Evolutionary conservation across 1,140 invertebrate genomes (phyloP).

Genomic region (Lepidotrigona ventralis): DNA sequence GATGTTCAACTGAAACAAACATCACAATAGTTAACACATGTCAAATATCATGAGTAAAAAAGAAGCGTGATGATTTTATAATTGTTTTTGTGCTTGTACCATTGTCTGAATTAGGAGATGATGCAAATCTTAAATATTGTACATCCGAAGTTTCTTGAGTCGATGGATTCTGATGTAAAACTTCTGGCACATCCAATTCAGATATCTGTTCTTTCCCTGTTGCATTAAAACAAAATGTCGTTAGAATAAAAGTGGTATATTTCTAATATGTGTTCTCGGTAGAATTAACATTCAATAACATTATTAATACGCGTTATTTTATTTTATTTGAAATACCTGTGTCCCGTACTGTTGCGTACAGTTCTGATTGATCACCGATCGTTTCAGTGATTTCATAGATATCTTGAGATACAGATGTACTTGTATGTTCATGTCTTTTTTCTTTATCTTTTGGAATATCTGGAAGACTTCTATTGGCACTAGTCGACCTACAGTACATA

Average conservation of each 20-base stretch:
- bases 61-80: background rate
- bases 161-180: constrained; percentile 82
- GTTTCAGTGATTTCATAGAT: constrained; percentile 79
- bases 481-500: constrained; percentile 70
- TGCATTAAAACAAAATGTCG: background rate
- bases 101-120: constrained; percentile 72
- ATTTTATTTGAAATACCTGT: constrained; percentile 70
- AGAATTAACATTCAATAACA: background rate
- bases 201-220: constrained; percentile 69
- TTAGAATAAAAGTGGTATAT: background rate
- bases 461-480: constrained; percentile 84
- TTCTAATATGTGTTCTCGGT: background rate
- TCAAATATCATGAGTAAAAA: background rate
- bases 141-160: constrained; percentile 82
- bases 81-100: constrained; percentile 50
- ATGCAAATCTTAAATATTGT: constrained; percentile 82
- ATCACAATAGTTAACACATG: background rate
- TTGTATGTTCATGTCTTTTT: constrained; percentile 66
- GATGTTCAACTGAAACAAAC: constrained; percentile 82
- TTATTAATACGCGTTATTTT: background rate
- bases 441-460: constrained; percentile 82
- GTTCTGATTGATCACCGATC: constrained; percentile 82
- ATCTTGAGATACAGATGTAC: constrained; percentile 74
- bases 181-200: constrained; percentile 77
- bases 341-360: constrained; percentile 85